Evolutionary conservation across 2,888 invertebrate genomes (phyloP), one percentile per base, ranked within the genome.

Genomic region (Mythimna ferrago): DNA sequence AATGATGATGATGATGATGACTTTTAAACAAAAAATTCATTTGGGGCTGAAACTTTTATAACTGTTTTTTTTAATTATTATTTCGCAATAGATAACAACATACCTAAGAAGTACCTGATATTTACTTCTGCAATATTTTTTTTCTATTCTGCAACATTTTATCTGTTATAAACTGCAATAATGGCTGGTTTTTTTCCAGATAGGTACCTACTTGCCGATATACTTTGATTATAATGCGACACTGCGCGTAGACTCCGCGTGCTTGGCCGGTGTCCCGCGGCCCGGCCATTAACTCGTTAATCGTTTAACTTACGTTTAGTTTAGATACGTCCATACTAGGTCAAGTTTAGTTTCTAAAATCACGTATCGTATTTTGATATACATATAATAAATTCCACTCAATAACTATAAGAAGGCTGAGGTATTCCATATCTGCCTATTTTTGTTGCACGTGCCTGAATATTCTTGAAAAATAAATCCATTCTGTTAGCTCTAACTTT

Each of bases 201-300:
- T 60, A 76, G 4, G 32, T 32, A 32, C 32, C 32, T 32, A 32
- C 32, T 44, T 35, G 3, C 14, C 38, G 32, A 64, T 76, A 35
- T n/a, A 26, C 56, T 56, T 56, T 72, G 67, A 70, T 85, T 82
- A 76, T 66, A 71, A 79, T 85, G 77, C 73, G 61, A 61, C 62
- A 57, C 73, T 53, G 73, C 72, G 66, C 72, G 61, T 66, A 53
- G 57, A 51, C 63, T 19, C 61, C 51, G 77, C 80, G 73, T 77
- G 73, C 73, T 71, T 66, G 73, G 71, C 69, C 73, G 68, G 16
- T 11, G 54, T 54, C 14, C 67, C 35, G 64, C 66, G 68, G 54
- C 66, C 73, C 70, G 71, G 51, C 66, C 77, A 75, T 78, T 76
- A 76, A 44, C 83, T 86, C 87, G 71, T 83, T 80, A 80, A 84